Conservation (phyloP, 92 coral and sea anemone species). For the Palythoa grandis region DNA sequence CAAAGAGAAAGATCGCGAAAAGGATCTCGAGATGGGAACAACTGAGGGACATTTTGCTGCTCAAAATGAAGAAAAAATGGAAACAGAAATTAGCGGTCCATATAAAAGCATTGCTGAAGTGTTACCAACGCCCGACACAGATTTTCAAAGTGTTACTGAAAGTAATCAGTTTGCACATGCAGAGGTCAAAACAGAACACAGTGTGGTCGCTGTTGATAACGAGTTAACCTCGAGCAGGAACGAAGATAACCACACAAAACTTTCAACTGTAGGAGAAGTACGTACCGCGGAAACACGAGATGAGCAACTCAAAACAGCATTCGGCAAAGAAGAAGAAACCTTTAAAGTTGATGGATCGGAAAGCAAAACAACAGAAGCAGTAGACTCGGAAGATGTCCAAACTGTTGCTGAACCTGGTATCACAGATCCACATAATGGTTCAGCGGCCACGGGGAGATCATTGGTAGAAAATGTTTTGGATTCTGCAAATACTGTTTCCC, state of each 20-base stretch:
- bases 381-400: background rate
- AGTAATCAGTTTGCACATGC: background rate
- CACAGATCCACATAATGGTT: background rate
- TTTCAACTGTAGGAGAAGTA: background rate
- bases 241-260: background rate
- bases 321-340: background rate
- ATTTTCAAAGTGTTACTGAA: background rate
- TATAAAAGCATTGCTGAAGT: background rate
- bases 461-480: background rate
- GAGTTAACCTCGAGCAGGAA: background rate
- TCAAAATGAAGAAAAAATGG: slow-evolving; percentile 30
- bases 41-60: background rate
- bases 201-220: background rate
- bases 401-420: background rate
- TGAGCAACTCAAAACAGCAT: background rate
- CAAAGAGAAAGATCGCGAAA: background rate
- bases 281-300: background rate
- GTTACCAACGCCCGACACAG: background rate
- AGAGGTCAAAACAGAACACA: slow-evolving; percentile 2
- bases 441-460: background rate
- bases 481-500: background rate
- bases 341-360: background rate
- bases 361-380: background rate
- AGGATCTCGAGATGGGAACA: background rate
- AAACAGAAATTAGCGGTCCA: background rate